These are phyloP conservation scores for Pelochelys cantorii DNA, from an alignment of 2,797 vertebrate species.

Conservation along the genomic window DNA sequence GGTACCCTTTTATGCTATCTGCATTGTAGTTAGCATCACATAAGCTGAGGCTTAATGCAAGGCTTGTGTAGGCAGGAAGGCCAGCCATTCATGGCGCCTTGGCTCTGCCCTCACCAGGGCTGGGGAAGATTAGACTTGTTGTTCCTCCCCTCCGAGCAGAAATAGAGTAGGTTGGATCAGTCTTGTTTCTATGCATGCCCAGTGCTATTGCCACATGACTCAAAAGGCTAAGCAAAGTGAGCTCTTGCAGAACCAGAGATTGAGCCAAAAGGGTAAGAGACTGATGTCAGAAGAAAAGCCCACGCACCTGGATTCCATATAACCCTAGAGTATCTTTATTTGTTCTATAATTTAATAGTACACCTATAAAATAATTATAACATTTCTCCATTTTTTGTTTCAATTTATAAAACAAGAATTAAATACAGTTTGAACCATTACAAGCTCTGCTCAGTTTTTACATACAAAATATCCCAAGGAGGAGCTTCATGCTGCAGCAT, in stretches of 20 bases:
- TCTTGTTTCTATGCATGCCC: no score
- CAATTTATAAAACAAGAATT: slow-evolving; percentile 85
- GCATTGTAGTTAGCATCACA: neutral
- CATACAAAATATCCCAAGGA: slow-evolving; percentile 71
- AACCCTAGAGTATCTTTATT: slow-evolving; percentile 84
- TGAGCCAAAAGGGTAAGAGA: neutral
- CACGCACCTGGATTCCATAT: slow-evolving; percentile 58
- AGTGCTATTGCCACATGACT: no score
- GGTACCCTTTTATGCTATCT: neutral
- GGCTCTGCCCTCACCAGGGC: neutral
- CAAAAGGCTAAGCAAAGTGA: neutral
- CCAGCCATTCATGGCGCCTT: neutral
- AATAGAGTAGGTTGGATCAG: neutral
- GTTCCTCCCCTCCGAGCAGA: no score
- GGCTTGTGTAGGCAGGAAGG: neutral
- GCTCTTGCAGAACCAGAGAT: neutral
- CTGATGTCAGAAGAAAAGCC: slow-evolving; percentile 47
- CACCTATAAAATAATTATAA: slow-evolving; percentile 86
- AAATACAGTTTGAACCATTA: slow-evolving; percentile 83
- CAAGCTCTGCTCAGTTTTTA: slow-evolving; percentile 80
- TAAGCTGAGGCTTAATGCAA: neutral
- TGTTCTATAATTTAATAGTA: slow-evolving; percentile 86
- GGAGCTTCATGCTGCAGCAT: slow-evolving; percentile 77
- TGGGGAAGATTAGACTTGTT: neutral
- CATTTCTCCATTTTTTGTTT: slow-evolving; percentile 79